Base-by-base conservation (phyloP, 2,113 vertebrate species). In the Tychaedon coryphoeus region DNA sequence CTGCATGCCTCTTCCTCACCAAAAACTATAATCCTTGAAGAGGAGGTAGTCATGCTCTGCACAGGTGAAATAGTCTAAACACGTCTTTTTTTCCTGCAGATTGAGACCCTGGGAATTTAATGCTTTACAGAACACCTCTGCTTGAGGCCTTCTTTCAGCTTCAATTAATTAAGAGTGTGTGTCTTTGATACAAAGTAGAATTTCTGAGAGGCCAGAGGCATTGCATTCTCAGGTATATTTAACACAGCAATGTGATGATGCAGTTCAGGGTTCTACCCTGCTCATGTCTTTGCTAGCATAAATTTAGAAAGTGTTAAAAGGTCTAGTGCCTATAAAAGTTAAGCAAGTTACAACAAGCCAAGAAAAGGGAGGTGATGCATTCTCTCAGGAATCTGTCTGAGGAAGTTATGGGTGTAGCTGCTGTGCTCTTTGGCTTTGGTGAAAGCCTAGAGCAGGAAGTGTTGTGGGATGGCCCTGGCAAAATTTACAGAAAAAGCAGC, bases 331-430 rank as follows among this genome's bases (percentile, higher is more conserved):
- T 86, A 20, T 42, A 93, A 93, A 86, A 72, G n/a, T 54, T 70
- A 15, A 64, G 45, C 86, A 73, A 79, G 90, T 57, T 54, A 57
- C 26, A 76, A 65, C 71, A 88, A 84, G 88, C 36, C 24, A 79
- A 73, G 83, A 67, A 42, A 58, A 33, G 34, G 66, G 45, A 86
- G 40, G 79, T 91, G 90, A 91, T 90, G 88, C 36, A 80, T 66
- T 91, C 66, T 86, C 48, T 92, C 88, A 90, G 92, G 92, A 96
- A 95, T 96, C 83, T 87, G 34, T 70, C 78, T 74, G 56, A 94
- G 95, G 94, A 97, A 96, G 92, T 70, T 53, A 93, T 66, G 95
- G 93, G 88, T 91, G 90, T 96, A 91, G 62, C 92, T 91, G 64
- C 57, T 58, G 72, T 0, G 1, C n/a, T 38, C 50, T 93, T 92